Conservation (phyloP, 2,888 invertebrate species). For the Synergus gifuensis region DNA sequence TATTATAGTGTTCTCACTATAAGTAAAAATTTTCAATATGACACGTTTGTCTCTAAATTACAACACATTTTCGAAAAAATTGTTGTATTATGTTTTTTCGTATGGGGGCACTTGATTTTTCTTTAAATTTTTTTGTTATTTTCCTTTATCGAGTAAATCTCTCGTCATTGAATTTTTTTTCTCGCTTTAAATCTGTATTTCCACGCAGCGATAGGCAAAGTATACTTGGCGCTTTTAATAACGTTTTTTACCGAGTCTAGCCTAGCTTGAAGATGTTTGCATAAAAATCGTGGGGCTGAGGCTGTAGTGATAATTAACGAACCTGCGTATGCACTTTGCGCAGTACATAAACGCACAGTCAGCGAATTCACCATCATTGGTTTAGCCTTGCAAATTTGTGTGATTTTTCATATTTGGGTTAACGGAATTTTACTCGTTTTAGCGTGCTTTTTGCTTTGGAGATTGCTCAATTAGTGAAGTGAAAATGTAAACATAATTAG, state of each 20-base stretch:
- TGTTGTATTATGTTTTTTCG: neutral
- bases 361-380: neutral
- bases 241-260: slow-evolving; percentile 18
- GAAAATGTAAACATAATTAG: neutral
- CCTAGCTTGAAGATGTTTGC: slow-evolving; percentile 37
- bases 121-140: neutral
- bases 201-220: slow-evolving; percentile 19
- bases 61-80: neutral
- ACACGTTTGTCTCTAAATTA: too few species aligned
- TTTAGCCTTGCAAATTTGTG: neutral
- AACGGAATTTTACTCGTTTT: neutral
- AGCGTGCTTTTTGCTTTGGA: neutral
- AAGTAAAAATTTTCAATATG: neutral
- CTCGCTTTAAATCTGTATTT: slow-evolving; percentile 20
- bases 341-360: neutral
- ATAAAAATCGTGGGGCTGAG: slow-evolving; percentile 11
- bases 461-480: neutral
- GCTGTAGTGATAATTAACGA: slow-evolving; percentile 32
- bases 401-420: neutral
- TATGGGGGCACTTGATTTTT: too few species aligned
- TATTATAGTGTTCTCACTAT: too few species aligned
- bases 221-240: slow-evolving; percentile 27
- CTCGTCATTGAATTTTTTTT: slow-evolving; percentile 17
- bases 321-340: slow-evolving; percentile 6
- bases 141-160: neutral